A percentile compares a stretch with the other conserved stretches of the same genome.
Evolutionary conservation across 1,140 invertebrate species (phyloP).

Genomic region (Drosophila rufa): DNA sequence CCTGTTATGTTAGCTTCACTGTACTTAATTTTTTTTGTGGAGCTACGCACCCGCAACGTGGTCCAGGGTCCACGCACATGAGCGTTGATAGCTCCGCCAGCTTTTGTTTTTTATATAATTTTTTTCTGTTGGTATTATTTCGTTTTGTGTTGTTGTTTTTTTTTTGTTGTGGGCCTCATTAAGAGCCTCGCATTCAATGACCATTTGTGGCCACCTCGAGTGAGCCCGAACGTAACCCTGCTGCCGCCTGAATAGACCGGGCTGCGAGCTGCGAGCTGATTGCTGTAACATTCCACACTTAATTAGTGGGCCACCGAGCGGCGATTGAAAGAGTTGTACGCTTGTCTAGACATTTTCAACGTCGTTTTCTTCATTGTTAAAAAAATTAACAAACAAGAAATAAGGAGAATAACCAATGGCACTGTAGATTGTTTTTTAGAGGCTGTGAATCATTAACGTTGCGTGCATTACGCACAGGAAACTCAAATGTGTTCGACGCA

Average conservation of each 20-base stretch:
- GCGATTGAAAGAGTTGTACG: slow-evolving; percentile 33
- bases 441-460: slow-evolving; percentile 39
- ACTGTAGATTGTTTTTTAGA: background rate
- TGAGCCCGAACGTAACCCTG: slow-evolving; percentile 10
- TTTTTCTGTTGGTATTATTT: background rate
- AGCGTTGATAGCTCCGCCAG: slow-evolving; percentile 63
- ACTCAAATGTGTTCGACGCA: background rate
- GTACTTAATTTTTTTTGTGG: slow-evolving; percentile 22
- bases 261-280: slow-evolving; percentile 36
- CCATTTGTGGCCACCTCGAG: slow-evolving; percentile 59
- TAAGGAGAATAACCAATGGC: slow-evolving; percentile 19
- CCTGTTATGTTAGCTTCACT: background rate
- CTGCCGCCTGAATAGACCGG: slow-evolving; percentile 42
- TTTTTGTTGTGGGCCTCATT: slow-evolving; percentile 34
- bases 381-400: slow-evolving; percentile 23
- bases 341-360: slow-evolving; percentile 33
- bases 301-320: slow-evolving; percentile 51
- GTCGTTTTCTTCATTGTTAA: slow-evolving; percentile 38
- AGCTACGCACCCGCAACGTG: slow-evolving; percentile 61
- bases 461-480: slow-evolving; percentile 10
- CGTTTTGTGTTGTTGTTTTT: slow-evolving; percentile 6
- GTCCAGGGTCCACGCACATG: slow-evolving; percentile 65
- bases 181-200: slow-evolving; percentile 56
- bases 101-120: slow-evolving; percentile 19
- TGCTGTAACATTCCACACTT: slow-evolving; percentile 79